Evolutionary conservation across 37 sponge, comb jelly and placozoan species (phyloP).

Genomic region (Spongilla lacustris): DNA sequence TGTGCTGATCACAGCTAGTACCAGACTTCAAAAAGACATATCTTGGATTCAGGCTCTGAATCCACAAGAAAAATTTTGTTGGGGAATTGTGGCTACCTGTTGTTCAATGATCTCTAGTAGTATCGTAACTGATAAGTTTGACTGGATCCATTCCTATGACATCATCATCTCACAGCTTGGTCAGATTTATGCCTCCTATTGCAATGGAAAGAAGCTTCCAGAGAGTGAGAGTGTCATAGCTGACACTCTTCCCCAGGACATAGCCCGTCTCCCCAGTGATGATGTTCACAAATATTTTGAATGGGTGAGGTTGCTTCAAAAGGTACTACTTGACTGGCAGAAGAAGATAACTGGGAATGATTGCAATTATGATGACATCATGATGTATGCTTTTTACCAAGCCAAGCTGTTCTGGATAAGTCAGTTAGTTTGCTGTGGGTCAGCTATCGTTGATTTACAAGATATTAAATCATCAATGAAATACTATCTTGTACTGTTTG

Average conservation of each 20-base stretch:
- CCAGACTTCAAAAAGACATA: background rate
- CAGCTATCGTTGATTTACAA: background rate
- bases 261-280: background rate
- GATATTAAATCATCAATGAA: background rate
- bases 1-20: no score
- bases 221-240: background rate
- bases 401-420: background rate
- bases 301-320: constrained; percentile 47
- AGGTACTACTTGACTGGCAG: constrained; percentile 30
- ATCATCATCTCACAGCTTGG: background rate
- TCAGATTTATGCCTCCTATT: constrained; percentile 12
- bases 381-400: constrained; percentile 31
- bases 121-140: background rate
- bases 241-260: constrained; percentile 14
- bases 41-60: constrained; percentile 38
- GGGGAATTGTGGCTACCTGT: constrained; percentile 58
- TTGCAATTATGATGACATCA: constrained; percentile 60
- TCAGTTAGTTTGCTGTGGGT: constrained; percentile 11
- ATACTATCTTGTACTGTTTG: constrained; percentile 7
- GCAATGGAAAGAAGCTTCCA: background rate
- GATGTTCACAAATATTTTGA: constrained; percentile 49
- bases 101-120: constrained; percentile 4
- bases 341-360: constrained; percentile 3
- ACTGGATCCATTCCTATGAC: constrained; percentile 10
- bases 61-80: constrained; percentile 51